Base-by-base conservation (phyloP, 2,113 vertebrate species). In the Tachysurus fulvidraco region DNA sequence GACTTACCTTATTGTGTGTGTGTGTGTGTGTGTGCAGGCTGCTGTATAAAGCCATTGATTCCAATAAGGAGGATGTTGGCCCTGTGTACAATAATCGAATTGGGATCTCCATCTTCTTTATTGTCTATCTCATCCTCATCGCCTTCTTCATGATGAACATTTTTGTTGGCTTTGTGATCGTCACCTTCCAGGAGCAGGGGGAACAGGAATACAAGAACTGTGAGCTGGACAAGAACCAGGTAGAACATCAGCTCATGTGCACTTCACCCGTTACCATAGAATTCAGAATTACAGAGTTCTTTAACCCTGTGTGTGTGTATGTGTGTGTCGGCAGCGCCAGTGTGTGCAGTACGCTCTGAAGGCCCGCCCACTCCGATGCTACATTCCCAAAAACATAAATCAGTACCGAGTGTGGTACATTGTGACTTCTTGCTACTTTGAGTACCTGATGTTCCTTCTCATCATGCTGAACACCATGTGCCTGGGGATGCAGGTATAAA, bases 91-190 rank as follows among this genome's bases (percentile, higher is more conserved):
- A 98, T 91, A 93, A 97, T 91, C 94, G 95, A 0, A 95, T 97
- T 89, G 96, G 96, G 90, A 97, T 98, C 85, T 97, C 97, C 1
- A 92, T 98, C 90, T 99, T 96, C 94, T 99, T 98, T 93, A 97
- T 98, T 88, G 88, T 96, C 91, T 99, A 99, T 93, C 96, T 99
- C 90, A 97, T 99, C 92, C 96, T 99, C 87, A 98, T 99, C 10
- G 97, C 97, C 84, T 98, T 99, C 93, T 99, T 99, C 94, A 99
- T 99, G 97, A 99, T 99, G 97, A 99, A 99, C 90, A 99, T 99
- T 93, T 99, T 99, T 1, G 97, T 99, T 88, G 97, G 97, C 80
- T 99, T 99, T 4, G 95, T 98, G 88, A 97, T 97, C 0, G 96
- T 97, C 89, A 97, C 96, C 89, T 98, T 97, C 92, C 96, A 97